Conservation (phyloP, 2,888 invertebrate species). For the Podotricha telesiphe region DNA sequence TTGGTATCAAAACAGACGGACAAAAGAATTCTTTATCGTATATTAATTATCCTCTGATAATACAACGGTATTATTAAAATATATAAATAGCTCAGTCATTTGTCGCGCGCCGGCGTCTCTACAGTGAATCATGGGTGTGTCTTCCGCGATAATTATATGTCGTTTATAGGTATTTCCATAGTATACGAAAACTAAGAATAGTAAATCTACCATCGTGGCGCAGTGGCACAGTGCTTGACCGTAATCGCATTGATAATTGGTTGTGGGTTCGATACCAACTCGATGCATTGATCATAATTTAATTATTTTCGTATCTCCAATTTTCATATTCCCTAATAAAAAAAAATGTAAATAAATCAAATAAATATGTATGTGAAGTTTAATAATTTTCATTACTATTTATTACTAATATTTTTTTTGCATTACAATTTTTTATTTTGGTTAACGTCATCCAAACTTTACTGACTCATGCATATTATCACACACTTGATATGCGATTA, state of each 20-base stretch:
- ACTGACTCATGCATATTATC: conserved; percentile 33
- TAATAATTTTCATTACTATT: no score
- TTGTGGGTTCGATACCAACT: no score
- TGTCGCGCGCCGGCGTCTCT: conserved; percentile 13
- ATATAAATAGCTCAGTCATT: conserved; percentile 28
- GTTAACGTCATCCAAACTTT: neutral
- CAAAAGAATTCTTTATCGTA: neutral
- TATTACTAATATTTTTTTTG: no score
- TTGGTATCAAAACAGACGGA: neutral
- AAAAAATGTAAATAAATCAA: no score
- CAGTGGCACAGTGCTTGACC: no score
- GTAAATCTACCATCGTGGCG: no score
- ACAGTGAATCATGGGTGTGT: conserved; percentile 30
- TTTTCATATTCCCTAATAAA: no score
- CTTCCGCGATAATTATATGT: conserved; percentile 38
- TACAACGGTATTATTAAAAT: conserved; percentile 23
- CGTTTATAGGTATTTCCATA: conserved; percentile 32
- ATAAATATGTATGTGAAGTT: no score
- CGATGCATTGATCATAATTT: no score
- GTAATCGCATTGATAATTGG: no score
- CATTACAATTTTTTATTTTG: no score
- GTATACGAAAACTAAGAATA: neutral
- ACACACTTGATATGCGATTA: conserved; percentile 30
- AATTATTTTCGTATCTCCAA: no score
- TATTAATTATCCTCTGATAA: neutral